phyloP scores from a whole-genome alignment of 1,140 invertebrate species.

The Macrobrachium rosenbergii region DNA sequence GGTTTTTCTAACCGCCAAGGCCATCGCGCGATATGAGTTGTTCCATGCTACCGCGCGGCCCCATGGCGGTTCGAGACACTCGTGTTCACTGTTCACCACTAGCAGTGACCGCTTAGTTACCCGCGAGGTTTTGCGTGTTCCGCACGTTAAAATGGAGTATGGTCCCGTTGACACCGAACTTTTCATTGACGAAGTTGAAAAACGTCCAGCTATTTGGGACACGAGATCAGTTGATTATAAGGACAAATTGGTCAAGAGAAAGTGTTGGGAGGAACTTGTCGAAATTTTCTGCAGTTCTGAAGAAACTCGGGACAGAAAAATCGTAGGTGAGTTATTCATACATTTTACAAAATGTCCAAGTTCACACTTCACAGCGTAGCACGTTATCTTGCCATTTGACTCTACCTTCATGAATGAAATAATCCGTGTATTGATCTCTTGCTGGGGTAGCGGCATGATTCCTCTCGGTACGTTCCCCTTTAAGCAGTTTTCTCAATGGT shows the following conservation, averaged over 20 bases:
- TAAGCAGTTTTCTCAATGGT: neutral
- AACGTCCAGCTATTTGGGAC: slow-evolving; percentile 36
- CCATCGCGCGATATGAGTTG: too few species aligned
- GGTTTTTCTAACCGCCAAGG: too few species aligned
- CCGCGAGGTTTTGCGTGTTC: neutral
- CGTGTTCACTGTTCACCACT: too few species aligned
- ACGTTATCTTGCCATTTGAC: slow-evolving; percentile 8
- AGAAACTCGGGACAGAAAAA: neutral
- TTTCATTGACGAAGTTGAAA: slow-evolving; percentile 32
- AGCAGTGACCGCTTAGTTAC: neutral
- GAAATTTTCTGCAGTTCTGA: slow-evolving; percentile 24
- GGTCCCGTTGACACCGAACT: slow-evolving; percentile 26
- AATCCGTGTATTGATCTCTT: too few species aligned
- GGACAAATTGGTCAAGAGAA: slow-evolving; percentile 1
- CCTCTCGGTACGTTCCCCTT: slow-evolving; percentile 20
- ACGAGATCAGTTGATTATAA: neutral
- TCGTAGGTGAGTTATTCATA: slow-evolving; percentile 28
- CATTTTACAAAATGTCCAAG: neutral
- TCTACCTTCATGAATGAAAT: neutral
- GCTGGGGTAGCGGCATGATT: neutral
- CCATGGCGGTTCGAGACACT: neutral
- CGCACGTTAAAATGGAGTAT: neutral
- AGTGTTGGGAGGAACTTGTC: slow-evolving; percentile 28
- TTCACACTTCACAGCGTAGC: neutral
- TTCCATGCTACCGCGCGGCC: too few species aligned